Conservation (phyloP, 2,888 invertebrate species). For the Alcis repandata region DNA sequence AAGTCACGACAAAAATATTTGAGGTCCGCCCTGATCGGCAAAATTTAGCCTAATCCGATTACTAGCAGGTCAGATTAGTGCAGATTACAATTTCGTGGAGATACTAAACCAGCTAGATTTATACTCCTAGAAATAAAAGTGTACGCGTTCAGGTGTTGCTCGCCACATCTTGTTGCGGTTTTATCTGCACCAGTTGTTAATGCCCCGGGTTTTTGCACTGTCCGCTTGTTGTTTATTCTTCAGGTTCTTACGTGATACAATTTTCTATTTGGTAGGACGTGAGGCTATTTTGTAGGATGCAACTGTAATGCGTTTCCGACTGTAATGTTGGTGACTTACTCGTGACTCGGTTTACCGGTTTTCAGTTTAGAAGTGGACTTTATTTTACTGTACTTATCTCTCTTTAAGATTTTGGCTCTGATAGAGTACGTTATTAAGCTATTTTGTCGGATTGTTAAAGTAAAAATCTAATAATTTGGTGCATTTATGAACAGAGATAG, state of each 20-base stretch:
- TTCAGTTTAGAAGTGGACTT: neutral
- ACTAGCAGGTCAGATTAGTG: too few species aligned
- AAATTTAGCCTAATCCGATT: too few species aligned
- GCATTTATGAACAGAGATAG: neutral
- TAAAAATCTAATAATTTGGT: neutral
- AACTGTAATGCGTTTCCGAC: constrained; percentile 13
- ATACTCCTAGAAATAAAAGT: constrained; percentile 23
- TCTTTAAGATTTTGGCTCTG: too few species aligned
- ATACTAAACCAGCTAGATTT: too few species aligned
- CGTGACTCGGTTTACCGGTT: neutral
- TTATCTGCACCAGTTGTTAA: constrained; percentile 61
- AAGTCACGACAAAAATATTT: too few species aligned
- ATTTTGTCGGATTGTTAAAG: neutral
- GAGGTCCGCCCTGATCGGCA: too few species aligned
- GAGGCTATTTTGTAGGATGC: constrained; percentile 34
- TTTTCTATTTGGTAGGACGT: constrained; percentile 47
- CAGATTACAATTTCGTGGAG: too few species aligned
- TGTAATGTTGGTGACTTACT: constrained; percentile 12
- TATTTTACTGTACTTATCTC: too few species aligned
- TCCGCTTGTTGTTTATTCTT: constrained; percentile 54
- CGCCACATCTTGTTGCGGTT: constrained; percentile 56
- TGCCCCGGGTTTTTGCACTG: constrained; percentile 58
- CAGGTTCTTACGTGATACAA: constrained; percentile 49
- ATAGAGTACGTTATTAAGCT: too few species aligned
- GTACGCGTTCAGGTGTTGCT: constrained; percentile 45